Evolutionary conservation across 2,113 vertebrate species (phyloP), one percentile per base, ranked within the genome.

Genomic region (Sphaerodactylus townsendi): DNA sequence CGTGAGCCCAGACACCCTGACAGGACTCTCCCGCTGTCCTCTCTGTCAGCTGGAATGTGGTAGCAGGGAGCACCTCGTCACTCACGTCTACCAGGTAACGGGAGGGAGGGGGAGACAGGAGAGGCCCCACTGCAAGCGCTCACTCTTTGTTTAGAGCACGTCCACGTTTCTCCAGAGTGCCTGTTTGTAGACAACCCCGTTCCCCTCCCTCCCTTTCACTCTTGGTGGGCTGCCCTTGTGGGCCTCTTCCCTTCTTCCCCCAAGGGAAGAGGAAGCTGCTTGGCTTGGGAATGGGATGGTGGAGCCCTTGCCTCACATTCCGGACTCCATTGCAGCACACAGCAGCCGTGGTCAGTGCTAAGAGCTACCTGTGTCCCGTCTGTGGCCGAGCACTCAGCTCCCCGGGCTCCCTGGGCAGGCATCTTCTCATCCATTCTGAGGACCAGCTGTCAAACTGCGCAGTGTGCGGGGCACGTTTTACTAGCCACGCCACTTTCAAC

Each of bases 401-500:
- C 53, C 98, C 98, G 0, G 98, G 98, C 83, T 99, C 99, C 23
- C 94, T 99, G 37, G 98, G 98, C 56, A 97, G 98, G 59, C 99
- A 99, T 93, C 98, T 99, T 81, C 97, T 99, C 88, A 99, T 99
- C 95, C 98, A 99, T 94, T 99, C 98, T 0, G 98, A 99, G 92
- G 98, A 99, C 96, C 98, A 99, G 91, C 96, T 98, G 84, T 99
- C 98, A 89, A 99, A 99, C 96, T 99, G 99, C 83, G 98, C 98
- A 3, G 98, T 99, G 83, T 99, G 98, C 74, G 99, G 99, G 74
- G 95, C 98, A 35, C 97, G 95, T 91, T 99, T 99, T 94, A 98
- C 98, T 85, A 98, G 97, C 96, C 98, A 97, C 41, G 96, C 96
- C 95, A 99, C 98, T n/a, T 98, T 99, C 86, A 97, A 98, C 97